Evolutionary conservation across 2,888 invertebrate species (phyloP).

Genomic region (Anarsia innoxiella): DNA sequence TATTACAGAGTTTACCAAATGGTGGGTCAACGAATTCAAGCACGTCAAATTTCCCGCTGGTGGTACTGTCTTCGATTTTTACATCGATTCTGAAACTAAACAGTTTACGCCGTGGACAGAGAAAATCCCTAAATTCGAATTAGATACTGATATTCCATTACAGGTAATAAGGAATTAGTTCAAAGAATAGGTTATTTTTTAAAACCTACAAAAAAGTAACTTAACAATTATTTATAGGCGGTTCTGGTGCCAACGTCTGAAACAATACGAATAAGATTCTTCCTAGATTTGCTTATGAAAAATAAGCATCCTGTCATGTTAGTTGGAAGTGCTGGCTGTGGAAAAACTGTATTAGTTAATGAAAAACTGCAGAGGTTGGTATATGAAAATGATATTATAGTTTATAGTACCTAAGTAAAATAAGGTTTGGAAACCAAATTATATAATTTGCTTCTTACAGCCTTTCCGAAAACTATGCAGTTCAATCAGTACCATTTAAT

Average conservation of each 20-base stretch:
- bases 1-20: conserved; percentile 91
- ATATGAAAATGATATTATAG: too few relatives aligned
- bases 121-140: conserved; percentile 90
- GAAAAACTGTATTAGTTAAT: conserved; percentile 90
- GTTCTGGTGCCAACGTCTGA: conserved; percentile 94
- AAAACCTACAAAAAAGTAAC: too few relatives aligned
- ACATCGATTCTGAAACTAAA: conserved; percentile 92
- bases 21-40: conserved; percentile 98
- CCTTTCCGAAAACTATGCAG: conserved; percentile 89
- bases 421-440: too few relatives aligned
- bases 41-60: conserved; percentile 92
- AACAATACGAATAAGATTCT: conserved; percentile 91
- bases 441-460: too few relatives aligned
- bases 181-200: conserved; percentile 1
- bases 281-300: conserved; percentile 91
- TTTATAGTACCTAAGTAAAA: too few relatives aligned
- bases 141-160: conserved; percentile 92
- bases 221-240: conserved; percentile 74
- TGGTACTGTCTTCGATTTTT: conserved; percentile 97
- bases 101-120: conserved; percentile 94
- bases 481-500: conserved; percentile 96
- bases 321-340: conserved; percentile 94
- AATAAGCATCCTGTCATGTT: conserved; percentile 95
- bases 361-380: conserved; percentile 78
- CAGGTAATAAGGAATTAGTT: conserved; percentile 73